Base-by-base conservation (phyloP, 1,140 invertebrate species). In the Panagrolaimus sp. region DNA sequence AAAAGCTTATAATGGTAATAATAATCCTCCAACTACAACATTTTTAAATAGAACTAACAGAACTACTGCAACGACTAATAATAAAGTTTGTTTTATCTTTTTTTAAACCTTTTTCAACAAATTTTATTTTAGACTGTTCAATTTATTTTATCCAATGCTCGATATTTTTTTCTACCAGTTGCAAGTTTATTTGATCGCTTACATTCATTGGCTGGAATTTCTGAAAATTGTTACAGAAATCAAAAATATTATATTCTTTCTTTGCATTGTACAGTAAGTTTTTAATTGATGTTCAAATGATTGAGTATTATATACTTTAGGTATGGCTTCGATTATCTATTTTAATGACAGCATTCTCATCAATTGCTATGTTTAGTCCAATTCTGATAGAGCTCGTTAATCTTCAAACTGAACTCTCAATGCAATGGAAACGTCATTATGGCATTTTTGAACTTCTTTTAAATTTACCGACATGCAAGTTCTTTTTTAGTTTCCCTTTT, bases 231-330 rank as follows among this genome's bases (percentile, higher is more conserved):
- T 38, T 38, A 38, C 7, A 38, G 7, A 38, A 38, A 38, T 38
- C 2, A 38, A 38, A 38, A 38, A 38, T 57, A 57, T 27, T 57
- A 20, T 57, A 57, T 57, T 27, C 51, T 57, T 20, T 57, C 51
- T 57, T 25, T 57, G 9, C 51, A 57, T 57, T 57, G 51, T 16
- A 57, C 51, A 27, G 51, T 23, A 20, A n/a, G 51, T 27, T 57
- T 57, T 16, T 57, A 11, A 20, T 1, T 27, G 1, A 23, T 20
- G 11, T 53, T 53, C 51, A 53, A 48, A 48, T 20, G 51, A n/a
- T 53, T 53, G 31, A 38, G n/a, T n/a, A n/a, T n/a, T n/a, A n/a
- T n/a, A n/a, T 53, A 0, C 16, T 53, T 27, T 5, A 53, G 51
- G 27, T 57, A 57, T 57, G 51, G 51, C 14, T 57, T 25, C 20